phyloP scores from a whole-genome alignment of 2,113 vertebrate species.

The Aythya baeri region DNA sequence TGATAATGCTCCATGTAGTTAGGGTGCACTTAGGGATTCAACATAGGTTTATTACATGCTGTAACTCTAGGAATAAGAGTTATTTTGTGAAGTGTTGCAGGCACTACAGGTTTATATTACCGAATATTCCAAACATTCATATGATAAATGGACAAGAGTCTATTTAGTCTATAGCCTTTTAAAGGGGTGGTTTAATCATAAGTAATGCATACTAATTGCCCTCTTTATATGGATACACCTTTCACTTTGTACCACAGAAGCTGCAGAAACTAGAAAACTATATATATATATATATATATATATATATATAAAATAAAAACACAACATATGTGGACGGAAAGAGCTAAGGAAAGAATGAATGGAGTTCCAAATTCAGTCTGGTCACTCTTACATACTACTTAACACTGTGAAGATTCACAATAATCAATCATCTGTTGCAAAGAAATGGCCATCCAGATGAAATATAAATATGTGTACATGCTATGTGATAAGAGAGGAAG shows the following conservation, averaged over 20 bases:
- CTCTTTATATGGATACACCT: background rate
- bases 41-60: conserved; percentile 27
- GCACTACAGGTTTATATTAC: background rate
- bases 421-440: background rate
- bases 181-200: background rate
- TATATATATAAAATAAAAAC: background rate
- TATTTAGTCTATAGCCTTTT: background rate
- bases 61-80: conserved; percentile 42
- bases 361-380: background rate
- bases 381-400: background rate
- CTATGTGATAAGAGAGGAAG: background rate
- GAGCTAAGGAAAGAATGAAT: background rate
- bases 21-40: conserved; percentile 17
- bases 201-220: background rate
- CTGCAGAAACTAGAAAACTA: background rate
- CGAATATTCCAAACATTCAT: background rate
- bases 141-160: background rate
- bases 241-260: background rate
- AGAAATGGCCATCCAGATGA: background rate
- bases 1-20: conserved; percentile 2
- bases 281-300: background rate
- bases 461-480: background rate
- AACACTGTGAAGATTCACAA: background rate
- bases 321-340: background rate
- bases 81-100: conserved; percentile 2